Evolutionary conservation across 2,797 vertebrate species (phyloP).

Genomic region (Phalloptychus januarius): DNA sequence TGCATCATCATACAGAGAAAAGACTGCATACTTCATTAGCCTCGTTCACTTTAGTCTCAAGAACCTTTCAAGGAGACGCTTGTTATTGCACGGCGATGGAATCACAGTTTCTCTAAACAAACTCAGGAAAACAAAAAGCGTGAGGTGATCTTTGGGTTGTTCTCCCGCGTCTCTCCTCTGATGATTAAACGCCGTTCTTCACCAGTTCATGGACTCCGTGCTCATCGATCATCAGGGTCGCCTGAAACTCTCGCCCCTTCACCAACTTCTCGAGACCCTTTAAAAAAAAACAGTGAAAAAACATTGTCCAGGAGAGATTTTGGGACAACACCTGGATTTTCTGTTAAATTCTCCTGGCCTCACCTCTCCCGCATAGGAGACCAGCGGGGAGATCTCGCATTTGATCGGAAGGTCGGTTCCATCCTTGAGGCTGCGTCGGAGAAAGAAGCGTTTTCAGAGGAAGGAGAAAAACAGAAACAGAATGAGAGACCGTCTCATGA

Average conservation of each 20-base stretch:
- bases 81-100: conserved; percentile 76
- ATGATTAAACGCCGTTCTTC: conserved; percentile 87
- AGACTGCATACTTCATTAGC: conserved; percentile 42
- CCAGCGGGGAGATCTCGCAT: conserved; percentile 95
- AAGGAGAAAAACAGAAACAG: conserved; percentile 8
- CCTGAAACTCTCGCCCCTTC: conserved; percentile 84
- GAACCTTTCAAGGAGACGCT: conserved; percentile 27
- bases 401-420: conserved; percentile 93
- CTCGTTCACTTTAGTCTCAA: conserved; percentile 20
- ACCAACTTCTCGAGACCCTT: conserved; percentile 90
- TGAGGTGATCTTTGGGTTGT: conserved; percentile 47
- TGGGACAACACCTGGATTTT: conserved; percentile 31
- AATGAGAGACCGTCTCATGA: conserved; percentile 23
- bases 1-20: conserved; percentile 28
- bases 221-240: conserved; percentile 87
- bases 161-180: conserved; percentile 71
- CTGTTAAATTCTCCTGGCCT: conserved; percentile 25
- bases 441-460: conserved; percentile 32
- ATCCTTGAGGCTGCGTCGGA: conserved; percentile 89
- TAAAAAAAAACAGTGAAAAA: not conserved
- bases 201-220: conserved; percentile 86
- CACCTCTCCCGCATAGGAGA: conserved; percentile 97
- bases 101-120: conserved; percentile 64
- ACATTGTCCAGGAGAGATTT: conserved; percentile 4
- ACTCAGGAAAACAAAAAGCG: conserved; percentile 39